These are phyloP conservation scores for Andrena flavipes DNA, from an alignment of 2,888 invertebrate genomes.

Conservation along the genomic window DNA sequence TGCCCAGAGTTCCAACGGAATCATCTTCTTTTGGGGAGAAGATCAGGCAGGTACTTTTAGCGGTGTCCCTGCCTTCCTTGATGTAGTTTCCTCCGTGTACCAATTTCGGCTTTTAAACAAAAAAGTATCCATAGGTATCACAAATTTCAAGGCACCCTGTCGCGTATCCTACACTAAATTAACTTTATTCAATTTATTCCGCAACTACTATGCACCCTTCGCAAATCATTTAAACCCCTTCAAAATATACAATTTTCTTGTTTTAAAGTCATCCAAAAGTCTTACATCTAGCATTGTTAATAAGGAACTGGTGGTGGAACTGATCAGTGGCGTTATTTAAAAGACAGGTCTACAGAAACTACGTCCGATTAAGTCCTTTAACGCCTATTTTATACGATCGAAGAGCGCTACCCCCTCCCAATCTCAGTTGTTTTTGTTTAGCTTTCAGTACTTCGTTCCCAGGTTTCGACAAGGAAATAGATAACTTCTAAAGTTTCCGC, in stretches of 20 bases:
- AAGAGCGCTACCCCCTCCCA: constrained; percentile 6
- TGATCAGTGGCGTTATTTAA: background rate
- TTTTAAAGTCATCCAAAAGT: background rate
- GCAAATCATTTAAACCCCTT: background rate
- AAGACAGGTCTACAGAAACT: constrained; percentile 31
- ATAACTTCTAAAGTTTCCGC: background rate
- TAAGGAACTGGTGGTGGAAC: background rate
- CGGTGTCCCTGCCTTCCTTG: constrained; percentile 91
- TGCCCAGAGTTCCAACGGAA: constrained; percentile 95
- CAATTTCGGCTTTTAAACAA: constrained; percentile 88
- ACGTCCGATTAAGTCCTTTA: constrained; percentile 2
- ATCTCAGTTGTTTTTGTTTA: background rate
- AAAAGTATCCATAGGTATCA: background rate
- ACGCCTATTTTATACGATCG: constrained; percentile 36
- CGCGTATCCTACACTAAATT: too few relatives aligned
- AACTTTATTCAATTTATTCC: too few relatives aligned
- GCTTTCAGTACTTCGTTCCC: background rate
- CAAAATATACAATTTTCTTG: background rate
- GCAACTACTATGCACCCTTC: background rate
- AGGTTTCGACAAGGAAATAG: background rate
- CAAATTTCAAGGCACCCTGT: too few relatives aligned
- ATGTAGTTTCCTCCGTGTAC: constrained; percentile 94
- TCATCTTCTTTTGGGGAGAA: constrained; percentile 94
- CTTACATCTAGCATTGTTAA: constrained; percentile 39
- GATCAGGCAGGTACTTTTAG: constrained; percentile 92